Evolutionary conservation across 2,797 vertebrate genomes (phyloP), one percentile per base, ranked within the genome.

Genomic region (Peromyscus nudipes): DNA sequence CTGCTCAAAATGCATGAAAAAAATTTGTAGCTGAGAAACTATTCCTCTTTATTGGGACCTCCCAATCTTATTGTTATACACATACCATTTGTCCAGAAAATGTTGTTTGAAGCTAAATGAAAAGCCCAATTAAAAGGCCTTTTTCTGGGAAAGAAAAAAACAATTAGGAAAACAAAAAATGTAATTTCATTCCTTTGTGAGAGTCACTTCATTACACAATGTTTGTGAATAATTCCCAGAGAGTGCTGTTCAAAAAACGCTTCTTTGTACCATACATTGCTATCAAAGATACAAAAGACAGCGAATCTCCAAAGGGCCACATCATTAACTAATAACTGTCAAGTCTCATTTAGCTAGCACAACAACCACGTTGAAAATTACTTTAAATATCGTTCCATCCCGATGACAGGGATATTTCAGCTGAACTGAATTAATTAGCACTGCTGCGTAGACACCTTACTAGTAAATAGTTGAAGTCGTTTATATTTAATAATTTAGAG

Each of bases 191-290:
- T 9, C 10, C 34, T 92, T 91, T 87, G 4, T 96, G 52, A 77
- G 60, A 83, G 43, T 92, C 40, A 91, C 19, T 69, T 96, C n/a
- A 92, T 95, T 93, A 89, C 23, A 75, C 34, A 80, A 83, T 91
- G 60, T 81, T 92, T 86, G 49, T 64, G 60, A 85, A 52, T 75
- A 94, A 71, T 92, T 76, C 34, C 55, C 52, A 69, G 14, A n/a
- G n/a, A 76, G 4, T 91, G 5, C 34, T 94, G 23, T 64, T 17
- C 49, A 87, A 83, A 94, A 96, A 52, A 6, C 17, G 82, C 21
- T 92, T 91, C 49, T 80, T 46, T 89, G 85, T 76, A 96, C 80
- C 79, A 40, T 89, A 49, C 2, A 81, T 19, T 86, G 14, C 17
- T 95, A 91, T 91, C 12, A 86, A 80, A 49, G 79, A 92, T 79